Evolutionary conservation across 2,797 vertebrate species (phyloP).

Genomic region (Xenentodon cancila): DNA sequence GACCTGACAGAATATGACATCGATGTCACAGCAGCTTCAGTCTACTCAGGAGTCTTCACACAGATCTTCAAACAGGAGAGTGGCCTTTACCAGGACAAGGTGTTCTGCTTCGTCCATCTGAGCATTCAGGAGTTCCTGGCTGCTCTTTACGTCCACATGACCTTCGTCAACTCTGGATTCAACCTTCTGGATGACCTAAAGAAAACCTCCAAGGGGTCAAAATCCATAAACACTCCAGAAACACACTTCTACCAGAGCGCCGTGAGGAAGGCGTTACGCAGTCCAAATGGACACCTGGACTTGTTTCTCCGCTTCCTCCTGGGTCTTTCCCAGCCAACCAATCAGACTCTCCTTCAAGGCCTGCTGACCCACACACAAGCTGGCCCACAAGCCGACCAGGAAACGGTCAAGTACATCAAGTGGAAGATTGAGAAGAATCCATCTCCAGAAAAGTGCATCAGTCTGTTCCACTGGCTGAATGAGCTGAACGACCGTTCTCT

Average conservation of each 20-base stretch:
- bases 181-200: constrained; percentile 26
- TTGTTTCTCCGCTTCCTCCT: constrained; percentile 51
- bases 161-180: constrained; percentile 17
- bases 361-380: constrained; percentile 19
- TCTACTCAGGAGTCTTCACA: constrained; percentile 49
- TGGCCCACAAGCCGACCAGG: not conserved
- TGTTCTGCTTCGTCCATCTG: constrained; percentile 51
- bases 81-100: constrained; percentile 14
- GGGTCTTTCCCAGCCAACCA: constrained; percentile 39
- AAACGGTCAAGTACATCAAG: too few relatives aligned
- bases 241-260: constrained; percentile 8
- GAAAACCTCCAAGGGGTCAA: too few relatives aligned
- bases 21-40: constrained; percentile 8
- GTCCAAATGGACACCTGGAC: constrained; percentile 48
- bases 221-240: too few relatives aligned
- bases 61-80: constrained; percentile 37
- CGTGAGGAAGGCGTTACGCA: constrained; percentile 41
- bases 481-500: too few relatives aligned
- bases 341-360: constrained; percentile 15
- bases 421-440: too few relatives aligned
- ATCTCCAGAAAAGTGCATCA: too few relatives aligned
- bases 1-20: too few relatives aligned
- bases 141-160: constrained; percentile 49
- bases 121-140: constrained; percentile 55
- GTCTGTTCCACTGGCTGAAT: too few relatives aligned